phyloP scores from a whole-genome alignment of 1,140 invertebrate genomes.

The Calliphora vicina region DNA sequence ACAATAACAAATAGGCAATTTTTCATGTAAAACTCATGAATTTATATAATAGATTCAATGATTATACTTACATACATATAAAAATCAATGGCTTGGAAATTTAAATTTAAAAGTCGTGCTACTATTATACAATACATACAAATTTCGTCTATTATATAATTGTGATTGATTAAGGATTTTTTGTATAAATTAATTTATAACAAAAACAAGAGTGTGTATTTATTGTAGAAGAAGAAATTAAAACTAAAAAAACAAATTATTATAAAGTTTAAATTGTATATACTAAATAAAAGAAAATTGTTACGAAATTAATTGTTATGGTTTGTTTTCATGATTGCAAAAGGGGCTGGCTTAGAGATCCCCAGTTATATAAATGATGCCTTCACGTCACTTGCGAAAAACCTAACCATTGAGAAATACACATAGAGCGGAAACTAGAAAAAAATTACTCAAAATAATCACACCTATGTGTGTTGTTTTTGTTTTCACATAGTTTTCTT shows the following conservation, averaged over 20 bases:
- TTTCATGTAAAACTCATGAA: not conserved
- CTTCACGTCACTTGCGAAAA: no score
- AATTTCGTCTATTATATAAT: conserved; percentile 29
- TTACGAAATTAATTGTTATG: conserved; percentile 10
- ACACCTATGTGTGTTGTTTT: no score
- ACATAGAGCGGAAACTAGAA: no score
- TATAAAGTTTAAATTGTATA: conserved; percentile 13
- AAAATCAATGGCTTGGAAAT: not conserved
- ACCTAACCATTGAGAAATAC: no score
- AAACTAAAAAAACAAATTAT: not conserved
- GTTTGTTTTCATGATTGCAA: not conserved
- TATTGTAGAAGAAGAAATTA: not conserved
- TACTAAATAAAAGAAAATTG: not conserved
- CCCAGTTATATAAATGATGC: no score
- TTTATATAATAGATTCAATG: not conserved
- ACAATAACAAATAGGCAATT: not conserved
- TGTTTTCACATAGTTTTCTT: no score
- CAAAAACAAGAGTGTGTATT: no score
- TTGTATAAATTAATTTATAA: conserved; percentile 10
- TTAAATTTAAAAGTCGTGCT: not conserved
- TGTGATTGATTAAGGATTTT: conserved; percentile 28
- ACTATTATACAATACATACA: not conserved
- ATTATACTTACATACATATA: not conserved
- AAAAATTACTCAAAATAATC: no score
- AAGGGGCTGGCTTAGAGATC: no score